Evolutionary conservation across 2,888 invertebrate genomes (phyloP).

Genomic region (Tachystola acroxantha): DNA sequence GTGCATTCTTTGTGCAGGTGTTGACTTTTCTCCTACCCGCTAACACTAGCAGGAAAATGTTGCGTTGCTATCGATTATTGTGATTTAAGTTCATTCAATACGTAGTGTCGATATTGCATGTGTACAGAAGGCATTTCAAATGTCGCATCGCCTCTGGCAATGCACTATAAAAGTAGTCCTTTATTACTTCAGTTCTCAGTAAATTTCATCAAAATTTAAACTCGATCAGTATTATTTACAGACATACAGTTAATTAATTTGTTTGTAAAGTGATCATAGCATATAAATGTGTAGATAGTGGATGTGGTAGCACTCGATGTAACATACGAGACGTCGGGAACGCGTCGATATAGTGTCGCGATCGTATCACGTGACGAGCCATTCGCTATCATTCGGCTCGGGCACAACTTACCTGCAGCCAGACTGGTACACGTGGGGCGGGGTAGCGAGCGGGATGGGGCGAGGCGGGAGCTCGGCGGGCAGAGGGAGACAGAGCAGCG

Average conservation of each 20-base stretch:
- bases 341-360: slow-evolving; percentile 9
- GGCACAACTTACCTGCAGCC: slow-evolving; percentile 36
- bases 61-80: slow-evolving; percentile 67
- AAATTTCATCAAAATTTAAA: slow-evolving; percentile 18
- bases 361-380: slow-evolving; percentile 19
- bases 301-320: slow-evolving; percentile 61
- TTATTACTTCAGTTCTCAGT: slow-evolving; percentile 22
- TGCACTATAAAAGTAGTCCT: slow-evolving; percentile 32
- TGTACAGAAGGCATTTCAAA: slow-evolving; percentile 55
- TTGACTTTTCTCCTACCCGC: slow-evolving; percentile 72
- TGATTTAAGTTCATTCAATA: slow-evolving; percentile 38
- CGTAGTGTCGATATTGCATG: slow-evolving; percentile 54
- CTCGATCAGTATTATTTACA: slow-evolving; percentile 23
- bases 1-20: slow-evolving; percentile 76
- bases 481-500: slow-evolving; percentile 17
- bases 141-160: slow-evolving; percentile 50
- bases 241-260: slow-evolving; percentile 57
- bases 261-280: slow-evolving; percentile 55
- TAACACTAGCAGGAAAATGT: slow-evolving; percentile 78
- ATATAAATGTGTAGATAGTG: slow-evolving; percentile 63
- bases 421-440: slow-evolving; percentile 18
- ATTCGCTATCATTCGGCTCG: slow-evolving; percentile 10
- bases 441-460: slow-evolving; percentile 7
- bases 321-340: slow-evolving; percentile 16
- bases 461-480: slow-evolving; percentile 4